Base-by-base conservation (phyloP, 2,888 invertebrate genomes). In the Allophyes oxyacanthae region DNA sequence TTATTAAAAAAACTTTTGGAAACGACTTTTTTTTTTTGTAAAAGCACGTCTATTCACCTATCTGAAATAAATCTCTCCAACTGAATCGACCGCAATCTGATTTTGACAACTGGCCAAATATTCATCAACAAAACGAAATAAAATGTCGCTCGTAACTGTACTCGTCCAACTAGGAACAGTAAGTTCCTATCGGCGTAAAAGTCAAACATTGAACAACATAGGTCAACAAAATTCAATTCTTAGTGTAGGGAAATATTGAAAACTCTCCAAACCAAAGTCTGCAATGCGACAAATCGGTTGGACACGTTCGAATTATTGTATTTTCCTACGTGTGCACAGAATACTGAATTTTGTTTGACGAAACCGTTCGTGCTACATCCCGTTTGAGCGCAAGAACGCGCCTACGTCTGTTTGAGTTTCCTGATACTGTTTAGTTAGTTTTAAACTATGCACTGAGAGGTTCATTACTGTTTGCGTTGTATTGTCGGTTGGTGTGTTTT, bases 231-330 rank as follows among this genome's bases (percentile, higher is more conserved):
- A 74, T 68, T 75, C 71, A 75, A 74, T 76, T 75, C 65, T 76
- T 66, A 77, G 59, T 74, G 51, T 65, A 65, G 61, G 62, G 65
- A 78, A 88, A 86, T 85, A 87, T 87, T 86, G 84, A 88, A 88
- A 87, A 86, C 75, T 81, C 76, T 77, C 77, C 72, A 75, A 78
- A 74, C 72, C 77, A 74, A 68, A 79, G 79, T 78, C 90, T 90
- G 89, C 91, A 91, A 72, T 91, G 91, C 91, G 91, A 89, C 90
- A 91, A 89, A 87, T 90, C 85, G 86, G 75, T 85, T 84, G 87
- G 86, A 91, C 91, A 92, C 87, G 88, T 88, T 77, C 82, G 77
- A 83, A 85, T 87, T 88, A 88, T 88, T 88, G 86, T 89, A 86
- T 86, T 89, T 86, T 76, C 79, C 66, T 68, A 74, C 77, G 64